A percentile compares a stretch with the other conserved stretches of the same genome.
Evolutionary conservation across 2,113 vertebrate genomes (phyloP).

Genomic region (Camelus bactrianus): DNA sequence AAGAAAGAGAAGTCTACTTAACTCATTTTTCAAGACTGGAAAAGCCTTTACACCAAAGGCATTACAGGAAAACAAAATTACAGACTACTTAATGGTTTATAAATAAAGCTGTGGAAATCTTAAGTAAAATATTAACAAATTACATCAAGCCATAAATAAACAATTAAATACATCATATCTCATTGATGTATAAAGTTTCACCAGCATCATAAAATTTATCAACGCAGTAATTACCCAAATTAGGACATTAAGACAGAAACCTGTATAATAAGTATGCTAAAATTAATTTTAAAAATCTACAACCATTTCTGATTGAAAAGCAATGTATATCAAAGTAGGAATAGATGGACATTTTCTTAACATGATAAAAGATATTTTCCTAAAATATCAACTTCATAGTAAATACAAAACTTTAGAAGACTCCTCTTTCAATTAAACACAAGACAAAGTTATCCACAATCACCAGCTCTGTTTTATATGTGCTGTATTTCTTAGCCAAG

Average conservation of each 20-base stretch:
- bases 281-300: background rate
- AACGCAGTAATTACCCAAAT: background rate
- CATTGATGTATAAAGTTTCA: background rate
- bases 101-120: background rate
- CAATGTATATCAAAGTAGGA: background rate
- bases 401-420: background rate
- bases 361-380: background rate
- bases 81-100: background rate
- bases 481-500: background rate
- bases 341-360: background rate
- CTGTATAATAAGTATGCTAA: background rate
- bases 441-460: background rate
- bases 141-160: background rate
- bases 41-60: no score
- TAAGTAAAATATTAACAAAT: background rate
- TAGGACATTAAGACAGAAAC: background rate
- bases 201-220: background rate
- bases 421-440: background rate
- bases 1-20: background rate
- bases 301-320: background rate
- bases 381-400: background rate
- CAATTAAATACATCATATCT: background rate
- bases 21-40: background rate
- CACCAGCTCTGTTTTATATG: background rate
- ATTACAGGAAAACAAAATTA: background rate